Conservation (phyloP, 1,140 invertebrate species). For the Caenorhabditis remanei region DNA sequence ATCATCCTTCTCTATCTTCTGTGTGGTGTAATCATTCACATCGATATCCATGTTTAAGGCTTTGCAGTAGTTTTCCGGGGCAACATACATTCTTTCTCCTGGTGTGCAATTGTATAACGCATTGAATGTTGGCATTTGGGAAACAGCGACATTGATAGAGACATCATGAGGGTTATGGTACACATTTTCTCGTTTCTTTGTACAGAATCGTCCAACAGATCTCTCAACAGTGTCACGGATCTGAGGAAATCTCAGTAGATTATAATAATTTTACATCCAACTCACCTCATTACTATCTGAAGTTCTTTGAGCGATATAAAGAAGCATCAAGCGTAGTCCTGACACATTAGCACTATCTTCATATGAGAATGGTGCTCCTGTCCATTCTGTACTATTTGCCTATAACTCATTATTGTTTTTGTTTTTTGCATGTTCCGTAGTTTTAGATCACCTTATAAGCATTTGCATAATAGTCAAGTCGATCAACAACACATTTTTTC, state of each 20-base stretch:
- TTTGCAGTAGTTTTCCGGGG: constrained; percentile 4
- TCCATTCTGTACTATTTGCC: not conserved
- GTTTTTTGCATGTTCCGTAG: no score
- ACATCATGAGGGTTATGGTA: constrained; percentile 28
- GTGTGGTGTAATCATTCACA: not conserved
- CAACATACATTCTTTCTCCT: constrained; percentile 10
- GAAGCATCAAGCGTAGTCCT: constrained; percentile 12
- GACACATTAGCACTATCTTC: constrained; percentile 42
- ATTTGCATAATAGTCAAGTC: not conserved
- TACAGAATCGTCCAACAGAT: not conserved
- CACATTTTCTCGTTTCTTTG: not conserved
- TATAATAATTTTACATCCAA: not conserved
- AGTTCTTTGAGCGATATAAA: constrained; percentile 19
- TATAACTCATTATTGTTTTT: not conserved
- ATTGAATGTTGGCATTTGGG: constrained; percentile 42
- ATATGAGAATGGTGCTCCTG: not conserved
- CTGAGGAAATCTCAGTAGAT: not conserved
- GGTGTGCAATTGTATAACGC: constrained; percentile 7
- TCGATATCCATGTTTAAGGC: constrained; percentile 47
- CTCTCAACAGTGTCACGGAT: constrained; percentile 2
- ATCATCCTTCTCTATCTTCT: constrained; percentile 32
- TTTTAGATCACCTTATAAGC: constrained; percentile 9
- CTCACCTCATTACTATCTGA: not conserved
- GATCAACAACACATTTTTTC: constrained; percentile 19
- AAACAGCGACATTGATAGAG: constrained; percentile 11